Evolutionary conservation across 2,113 vertebrate species (phyloP).

Genomic region (Phyllostomus discolor): DNA sequence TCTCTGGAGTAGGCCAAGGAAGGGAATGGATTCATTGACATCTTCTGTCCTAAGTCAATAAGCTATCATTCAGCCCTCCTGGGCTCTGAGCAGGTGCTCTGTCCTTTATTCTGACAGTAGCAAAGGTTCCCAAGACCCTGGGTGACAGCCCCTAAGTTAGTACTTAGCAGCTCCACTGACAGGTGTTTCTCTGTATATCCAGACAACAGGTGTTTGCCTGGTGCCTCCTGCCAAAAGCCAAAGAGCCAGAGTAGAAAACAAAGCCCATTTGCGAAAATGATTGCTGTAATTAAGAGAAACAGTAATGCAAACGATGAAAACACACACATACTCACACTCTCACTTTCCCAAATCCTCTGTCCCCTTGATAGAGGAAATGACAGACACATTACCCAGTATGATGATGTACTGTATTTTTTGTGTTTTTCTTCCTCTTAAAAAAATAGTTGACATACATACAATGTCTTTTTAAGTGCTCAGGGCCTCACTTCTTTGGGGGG

Average conservation of each 20-base stretch:
- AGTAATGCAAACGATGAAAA: background rate
- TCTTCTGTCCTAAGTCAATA: slow-evolving; percentile 68
- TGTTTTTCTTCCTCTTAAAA: background rate
- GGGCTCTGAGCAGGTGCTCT: slow-evolving; percentile 66
- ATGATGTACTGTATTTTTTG: background rate
- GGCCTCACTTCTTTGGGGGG: background rate
- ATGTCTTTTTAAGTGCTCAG: background rate
- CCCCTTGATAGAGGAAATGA: background rate
- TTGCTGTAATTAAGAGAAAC: slow-evolving; percentile 64
- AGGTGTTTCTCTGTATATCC: slow-evolving; percentile 75
- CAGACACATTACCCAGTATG: background rate
- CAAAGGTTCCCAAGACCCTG: slow-evolving; percentile 54
- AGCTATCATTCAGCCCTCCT: slow-evolving; percentile 50
- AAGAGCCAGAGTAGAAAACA: slow-evolving; percentile 56
- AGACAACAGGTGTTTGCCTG: slow-evolving; percentile 83
- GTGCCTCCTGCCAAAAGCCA: slow-evolving; percentile 70
- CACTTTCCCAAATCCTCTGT: background rate
- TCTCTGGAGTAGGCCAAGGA: slow-evolving; percentile 25
- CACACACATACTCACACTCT: background rate
- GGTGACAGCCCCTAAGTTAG: slow-evolving; percentile 55
- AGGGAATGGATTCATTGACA: slow-evolving; percentile 24
- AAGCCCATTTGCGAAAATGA: slow-evolving; percentile 65
- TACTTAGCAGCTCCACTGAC: slow-evolving; percentile 64
- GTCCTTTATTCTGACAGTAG: slow-evolving; percentile 56
- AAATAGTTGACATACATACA: background rate